Conservation (phyloP, 2,113 vertebrate species). For the Lasiurus cinereus region DNA sequence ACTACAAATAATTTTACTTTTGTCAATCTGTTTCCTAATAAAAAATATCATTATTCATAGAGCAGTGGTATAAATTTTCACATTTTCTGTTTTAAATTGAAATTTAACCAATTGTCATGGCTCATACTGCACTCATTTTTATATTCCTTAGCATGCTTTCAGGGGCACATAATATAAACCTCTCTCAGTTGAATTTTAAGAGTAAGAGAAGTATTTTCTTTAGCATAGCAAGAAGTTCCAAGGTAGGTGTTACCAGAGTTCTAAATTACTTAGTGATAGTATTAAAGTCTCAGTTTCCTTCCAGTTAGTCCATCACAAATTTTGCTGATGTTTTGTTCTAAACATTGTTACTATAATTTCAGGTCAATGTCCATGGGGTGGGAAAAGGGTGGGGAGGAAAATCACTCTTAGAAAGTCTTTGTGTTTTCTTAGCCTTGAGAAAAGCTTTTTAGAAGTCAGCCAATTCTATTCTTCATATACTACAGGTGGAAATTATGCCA, state of each 20-base stretch:
- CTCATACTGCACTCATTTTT: background rate
- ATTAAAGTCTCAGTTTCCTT: background rate
- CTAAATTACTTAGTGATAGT: background rate
- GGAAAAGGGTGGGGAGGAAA: accelerated
- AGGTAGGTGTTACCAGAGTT: background rate
- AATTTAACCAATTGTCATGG: background rate
- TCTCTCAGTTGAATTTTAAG: background rate
- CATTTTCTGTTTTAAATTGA: constrained; percentile 14
- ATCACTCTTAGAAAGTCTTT: background rate
- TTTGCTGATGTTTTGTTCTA: background rate
- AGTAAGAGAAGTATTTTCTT: background rate
- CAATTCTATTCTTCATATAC: background rate
- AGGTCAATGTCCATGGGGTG: background rate
- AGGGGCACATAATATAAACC: background rate
- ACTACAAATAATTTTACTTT: background rate
- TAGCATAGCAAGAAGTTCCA: background rate
- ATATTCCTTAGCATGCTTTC: background rate
- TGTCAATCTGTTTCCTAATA: background rate
- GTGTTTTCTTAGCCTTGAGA: background rate
- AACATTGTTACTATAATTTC: background rate
- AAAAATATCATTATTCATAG: background rate
- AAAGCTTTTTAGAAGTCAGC: background rate
- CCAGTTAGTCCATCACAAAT: background rate
- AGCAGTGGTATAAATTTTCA: background rate
- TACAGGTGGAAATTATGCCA: background rate